phyloP scores from a whole-genome alignment of 2,113 vertebrate species.

The Taurulus bubalis region DNA sequence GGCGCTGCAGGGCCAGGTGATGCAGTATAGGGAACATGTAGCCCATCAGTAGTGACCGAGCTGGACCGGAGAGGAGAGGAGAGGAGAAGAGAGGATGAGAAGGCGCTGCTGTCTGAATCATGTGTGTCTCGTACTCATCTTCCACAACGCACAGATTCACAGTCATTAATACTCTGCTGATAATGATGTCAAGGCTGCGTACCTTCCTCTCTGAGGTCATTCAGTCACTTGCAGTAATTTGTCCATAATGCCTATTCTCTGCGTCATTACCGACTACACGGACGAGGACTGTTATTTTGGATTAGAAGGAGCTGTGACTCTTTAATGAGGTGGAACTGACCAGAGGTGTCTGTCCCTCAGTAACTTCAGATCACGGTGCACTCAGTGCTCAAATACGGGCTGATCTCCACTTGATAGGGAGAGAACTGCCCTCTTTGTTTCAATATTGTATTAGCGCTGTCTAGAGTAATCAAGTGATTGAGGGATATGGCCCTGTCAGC shows the following conservation, averaged over 20 bases:
- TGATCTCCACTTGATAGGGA: conserved; percentile 52
- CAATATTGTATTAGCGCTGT: conserved; percentile 46
- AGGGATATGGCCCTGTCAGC: conserved; percentile 57
- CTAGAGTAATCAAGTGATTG: conserved; percentile 32
- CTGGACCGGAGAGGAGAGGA: conserved; percentile 39
- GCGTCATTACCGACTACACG: conserved; percentile 51
- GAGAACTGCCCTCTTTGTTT: conserved; percentile 66
- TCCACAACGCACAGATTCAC: conserved; percentile 37
- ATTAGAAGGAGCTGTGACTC: conserved; percentile 52
- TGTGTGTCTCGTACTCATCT: conserved; percentile 14
- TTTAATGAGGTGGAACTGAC: conserved; percentile 63
- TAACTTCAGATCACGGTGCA: conserved; percentile 48
- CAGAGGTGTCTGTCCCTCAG: conserved; percentile 25
- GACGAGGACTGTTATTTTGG: conserved; percentile 44
- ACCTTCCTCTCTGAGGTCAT: conserved; percentile 30
- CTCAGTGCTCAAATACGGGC: conserved; percentile 52
- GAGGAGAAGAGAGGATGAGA: background rate
- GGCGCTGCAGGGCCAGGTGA: conserved; percentile 78
- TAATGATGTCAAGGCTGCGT: conserved; percentile 53
- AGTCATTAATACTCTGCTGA: conserved; percentile 40
- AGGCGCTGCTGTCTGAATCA: conserved; percentile 8
- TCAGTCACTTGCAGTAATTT: conserved; percentile 54
- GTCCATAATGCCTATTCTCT: conserved; percentile 33
- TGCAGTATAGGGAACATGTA: conserved; percentile 74
- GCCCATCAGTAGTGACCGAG: conserved; percentile 70